phyloP scores from a whole-genome alignment of 2,797 vertebrate species.

The Catharus ustulatus region DNA sequence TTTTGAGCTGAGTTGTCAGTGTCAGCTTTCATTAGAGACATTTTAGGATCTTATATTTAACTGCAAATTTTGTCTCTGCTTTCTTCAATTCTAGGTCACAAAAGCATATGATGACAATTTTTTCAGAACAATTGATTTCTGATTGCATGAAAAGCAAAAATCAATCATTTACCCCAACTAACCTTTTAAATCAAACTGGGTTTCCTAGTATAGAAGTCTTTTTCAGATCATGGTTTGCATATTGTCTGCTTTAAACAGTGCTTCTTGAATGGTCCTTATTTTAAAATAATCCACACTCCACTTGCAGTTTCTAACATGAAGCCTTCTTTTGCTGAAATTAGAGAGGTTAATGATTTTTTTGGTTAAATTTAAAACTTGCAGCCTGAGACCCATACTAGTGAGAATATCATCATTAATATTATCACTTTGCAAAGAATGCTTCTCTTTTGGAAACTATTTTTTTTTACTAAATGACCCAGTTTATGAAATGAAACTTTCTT shows the following conservation, averaged over 20 bases:
- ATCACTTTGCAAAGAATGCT: background rate
- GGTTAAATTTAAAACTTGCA: background rate
- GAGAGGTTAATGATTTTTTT: background rate
- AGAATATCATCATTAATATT: background rate
- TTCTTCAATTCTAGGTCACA: background rate
- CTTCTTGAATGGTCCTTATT: background rate
- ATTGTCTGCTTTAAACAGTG: background rate
- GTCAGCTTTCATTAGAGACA: background rate
- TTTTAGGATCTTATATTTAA: slow-evolving; percentile 7
- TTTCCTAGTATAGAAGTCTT: background rate
- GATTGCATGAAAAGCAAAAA: slow-evolving; percentile 6
- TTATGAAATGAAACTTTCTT: background rate
- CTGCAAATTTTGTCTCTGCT: background rate
- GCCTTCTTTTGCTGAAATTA: background rate
- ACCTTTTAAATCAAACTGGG: background rate
- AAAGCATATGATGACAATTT: background rate
- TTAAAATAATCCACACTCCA: background rate
- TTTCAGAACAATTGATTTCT: slow-evolving; percentile 35
- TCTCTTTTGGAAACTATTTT: background rate
- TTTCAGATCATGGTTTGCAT: background rate
- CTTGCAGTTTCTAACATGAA: background rate
- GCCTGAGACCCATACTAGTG: background rate
- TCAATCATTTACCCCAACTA: background rate
- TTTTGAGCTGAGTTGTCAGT: background rate
- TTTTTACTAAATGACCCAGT: background rate